A percentile compares a stretch with the other conserved stretches of the same genome.
Conservation (phyloP, 2,113 vertebrate genomes). For the Alces alces region DNA sequence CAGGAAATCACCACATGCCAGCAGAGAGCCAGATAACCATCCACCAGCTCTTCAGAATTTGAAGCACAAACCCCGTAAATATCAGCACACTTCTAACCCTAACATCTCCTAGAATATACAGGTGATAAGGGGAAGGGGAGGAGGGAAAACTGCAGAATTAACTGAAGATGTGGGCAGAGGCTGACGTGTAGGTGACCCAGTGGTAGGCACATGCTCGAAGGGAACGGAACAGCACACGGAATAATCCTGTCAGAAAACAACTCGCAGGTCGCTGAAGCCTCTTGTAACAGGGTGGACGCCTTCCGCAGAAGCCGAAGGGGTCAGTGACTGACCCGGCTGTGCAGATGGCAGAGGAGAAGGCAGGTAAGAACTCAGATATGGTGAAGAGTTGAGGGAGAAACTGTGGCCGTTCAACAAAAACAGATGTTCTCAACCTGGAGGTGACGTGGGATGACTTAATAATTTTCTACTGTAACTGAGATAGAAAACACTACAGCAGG, state of each 20-base stretch:
- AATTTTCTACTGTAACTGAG: not conserved
- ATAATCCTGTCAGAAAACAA: slow-evolving; percentile 81
- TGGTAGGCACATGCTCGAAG: slow-evolving; percentile 89
- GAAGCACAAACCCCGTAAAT: slow-evolving; percentile 87
- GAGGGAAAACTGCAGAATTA: slow-evolving; percentile 83
- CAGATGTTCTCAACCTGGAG: slow-evolving; percentile 67
- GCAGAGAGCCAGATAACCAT: slow-evolving; percentile 85
- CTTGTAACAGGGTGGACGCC: not conserved
- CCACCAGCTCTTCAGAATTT: slow-evolving; percentile 86
- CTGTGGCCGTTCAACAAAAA: not conserved
- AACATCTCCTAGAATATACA: slow-evolving; percentile 90
- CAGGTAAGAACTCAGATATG: not conserved
- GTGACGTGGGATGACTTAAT: slow-evolving; percentile 68
- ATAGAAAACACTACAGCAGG: not conserved
- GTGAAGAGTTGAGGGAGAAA: not conserved
- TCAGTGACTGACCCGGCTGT: not conserved
- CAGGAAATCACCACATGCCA: slow-evolving; percentile 84
- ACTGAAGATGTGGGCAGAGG: slow-evolving; percentile 87
- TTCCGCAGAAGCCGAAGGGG: not conserved
- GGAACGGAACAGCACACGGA: slow-evolving; percentile 87
- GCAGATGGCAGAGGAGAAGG: not conserved
- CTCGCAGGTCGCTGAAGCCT: not conserved
- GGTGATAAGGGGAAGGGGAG: slow-evolving; percentile 87
- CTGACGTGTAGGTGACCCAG: slow-evolving; percentile 86
- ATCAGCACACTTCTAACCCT: slow-evolving; percentile 85